Conservation (phyloP, 2,113 vertebrate genomes). For the Tympanuchus pallidicinctus region DNA sequence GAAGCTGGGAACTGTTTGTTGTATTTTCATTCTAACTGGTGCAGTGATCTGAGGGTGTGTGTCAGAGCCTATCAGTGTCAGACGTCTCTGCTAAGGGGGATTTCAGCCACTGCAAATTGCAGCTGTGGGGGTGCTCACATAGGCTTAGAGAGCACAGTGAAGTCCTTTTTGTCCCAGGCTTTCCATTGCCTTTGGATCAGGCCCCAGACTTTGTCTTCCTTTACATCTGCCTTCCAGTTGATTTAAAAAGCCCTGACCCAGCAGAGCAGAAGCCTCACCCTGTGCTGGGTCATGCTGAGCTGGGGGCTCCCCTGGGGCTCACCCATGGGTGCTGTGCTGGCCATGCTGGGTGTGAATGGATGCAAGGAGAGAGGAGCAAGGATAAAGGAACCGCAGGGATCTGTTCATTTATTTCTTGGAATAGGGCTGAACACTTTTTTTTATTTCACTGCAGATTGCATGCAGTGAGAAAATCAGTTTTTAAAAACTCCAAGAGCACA, state of each 20-base stretch:
- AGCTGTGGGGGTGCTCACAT: background rate
- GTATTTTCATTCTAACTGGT: background rate
- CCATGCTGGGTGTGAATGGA: background rate
- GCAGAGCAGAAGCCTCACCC: background rate
- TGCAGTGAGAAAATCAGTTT: background rate
- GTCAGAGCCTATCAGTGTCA: background rate
- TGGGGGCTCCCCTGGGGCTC: background rate
- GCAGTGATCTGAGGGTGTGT: background rate
- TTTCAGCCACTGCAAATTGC: background rate
- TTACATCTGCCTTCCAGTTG: background rate
- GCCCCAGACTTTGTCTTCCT: background rate
- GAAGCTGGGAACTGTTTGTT: background rate
- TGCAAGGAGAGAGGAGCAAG: background rate
- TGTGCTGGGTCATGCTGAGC: accelerated
- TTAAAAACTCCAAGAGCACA: background rate
- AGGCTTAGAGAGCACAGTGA: background rate
- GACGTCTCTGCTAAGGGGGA: background rate
- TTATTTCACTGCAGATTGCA: background rate
- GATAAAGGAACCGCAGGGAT: background rate
- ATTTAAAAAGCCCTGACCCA: background rate
- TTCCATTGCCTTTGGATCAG: background rate
- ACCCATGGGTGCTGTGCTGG: accelerated
- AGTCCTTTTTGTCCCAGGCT: background rate
- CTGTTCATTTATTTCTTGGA: background rate
- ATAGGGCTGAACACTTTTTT: background rate